Conservation (phyloP, 2,797 vertebrate genomes). For the Lithobates pipiens region DNA sequence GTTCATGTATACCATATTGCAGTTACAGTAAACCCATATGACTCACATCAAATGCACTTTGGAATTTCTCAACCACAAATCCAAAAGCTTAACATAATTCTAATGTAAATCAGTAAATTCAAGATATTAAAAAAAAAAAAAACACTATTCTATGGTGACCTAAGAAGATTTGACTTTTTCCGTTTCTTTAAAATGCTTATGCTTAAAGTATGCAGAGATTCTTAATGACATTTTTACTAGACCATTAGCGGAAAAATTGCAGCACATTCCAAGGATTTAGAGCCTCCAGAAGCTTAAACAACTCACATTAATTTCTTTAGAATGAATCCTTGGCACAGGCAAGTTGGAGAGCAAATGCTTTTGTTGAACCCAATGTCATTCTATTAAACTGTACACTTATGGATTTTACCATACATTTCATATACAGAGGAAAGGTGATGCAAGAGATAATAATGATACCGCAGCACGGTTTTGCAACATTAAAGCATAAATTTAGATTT, state of each 20-base stretch:
- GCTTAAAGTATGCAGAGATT: constrained; percentile 43
- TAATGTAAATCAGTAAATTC: constrained; percentile 28
- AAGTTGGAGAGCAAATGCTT: constrained; percentile 28
- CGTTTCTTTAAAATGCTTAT: constrained; percentile 44
- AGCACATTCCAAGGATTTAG: constrained; percentile 33
- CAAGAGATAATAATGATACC: neutral
- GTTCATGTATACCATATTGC: neutral
- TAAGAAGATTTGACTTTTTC: constrained; percentile 43
- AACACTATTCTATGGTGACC: constrained; percentile 14
- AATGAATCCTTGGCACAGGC: constrained; percentile 31
- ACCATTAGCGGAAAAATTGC: constrained; percentile 39
- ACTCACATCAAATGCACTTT: neutral
- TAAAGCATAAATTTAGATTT: neutral
- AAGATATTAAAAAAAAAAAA: no score
- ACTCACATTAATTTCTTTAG: constrained; percentile 34
- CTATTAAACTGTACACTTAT: constrained; percentile 27
- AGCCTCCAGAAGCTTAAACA: constrained; percentile 22
- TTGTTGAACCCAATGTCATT: constrained; percentile 22
- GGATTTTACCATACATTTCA: constrained; percentile 4
- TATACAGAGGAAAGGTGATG: neutral
- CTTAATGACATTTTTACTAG: constrained; percentile 47
- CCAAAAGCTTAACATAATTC: neutral
- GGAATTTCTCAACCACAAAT: neutral
- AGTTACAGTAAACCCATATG: neutral
- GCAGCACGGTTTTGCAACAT: constrained; percentile 11